A percentile compares a stretch with the other conserved stretches of the same genome.
Conservation (phyloP, 2,113 vertebrate species). For the Leucopternis melanops region DNA sequence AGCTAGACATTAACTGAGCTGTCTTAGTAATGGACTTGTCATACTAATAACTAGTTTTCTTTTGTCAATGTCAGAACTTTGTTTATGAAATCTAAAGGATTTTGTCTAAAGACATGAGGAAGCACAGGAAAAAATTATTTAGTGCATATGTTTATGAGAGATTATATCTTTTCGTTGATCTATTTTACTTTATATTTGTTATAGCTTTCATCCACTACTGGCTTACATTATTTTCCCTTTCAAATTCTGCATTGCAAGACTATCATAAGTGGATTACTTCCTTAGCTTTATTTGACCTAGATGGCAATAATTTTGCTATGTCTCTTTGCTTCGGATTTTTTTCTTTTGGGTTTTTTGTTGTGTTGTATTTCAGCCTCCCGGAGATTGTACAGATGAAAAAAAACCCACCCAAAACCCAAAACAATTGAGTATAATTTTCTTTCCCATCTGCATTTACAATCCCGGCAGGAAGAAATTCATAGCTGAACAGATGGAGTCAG, state of each 20-base stretch:
- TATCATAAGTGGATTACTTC: background rate
- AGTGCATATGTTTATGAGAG: background rate
- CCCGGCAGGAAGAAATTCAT: background rate
- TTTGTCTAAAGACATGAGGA: background rate
- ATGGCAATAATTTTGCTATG: background rate
- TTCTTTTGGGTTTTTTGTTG: background rate
- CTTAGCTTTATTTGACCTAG: background rate
- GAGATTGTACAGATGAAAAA: background rate
- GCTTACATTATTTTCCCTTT: background rate
- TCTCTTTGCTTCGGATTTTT: background rate
- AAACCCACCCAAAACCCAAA: background rate
- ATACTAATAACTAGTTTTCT: background rate
- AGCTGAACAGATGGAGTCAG: constrained; percentile 15
- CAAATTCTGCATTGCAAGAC: background rate
- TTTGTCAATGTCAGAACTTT: background rate
- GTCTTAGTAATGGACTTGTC: background rate
- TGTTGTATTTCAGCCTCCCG: background rate
- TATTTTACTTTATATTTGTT: background rate
- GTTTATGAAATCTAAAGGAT: background rate
- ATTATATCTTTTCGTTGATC: background rate
- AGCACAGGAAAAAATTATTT: background rate
- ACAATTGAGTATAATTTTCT: background rate
- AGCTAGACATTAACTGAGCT: background rate
- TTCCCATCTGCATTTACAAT: background rate
- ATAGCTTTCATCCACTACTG: background rate